Base-by-base conservation (phyloP, 2,113 vertebrate species). In the Sylvia atricapilla region DNA sequence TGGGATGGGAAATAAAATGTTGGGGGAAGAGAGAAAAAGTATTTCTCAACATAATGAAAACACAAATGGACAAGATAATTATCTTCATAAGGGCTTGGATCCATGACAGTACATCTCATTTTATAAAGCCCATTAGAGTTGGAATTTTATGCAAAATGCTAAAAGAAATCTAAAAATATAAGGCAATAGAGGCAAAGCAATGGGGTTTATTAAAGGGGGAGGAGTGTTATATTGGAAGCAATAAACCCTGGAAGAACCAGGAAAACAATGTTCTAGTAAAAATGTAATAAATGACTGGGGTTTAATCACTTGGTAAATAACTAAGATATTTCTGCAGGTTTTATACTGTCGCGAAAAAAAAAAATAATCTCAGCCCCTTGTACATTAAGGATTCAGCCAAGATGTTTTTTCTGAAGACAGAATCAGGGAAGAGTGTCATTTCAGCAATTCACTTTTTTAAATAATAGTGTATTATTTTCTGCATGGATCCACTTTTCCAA, bases 261-360 rank as follows among this genome's bases (percentile, higher is more conserved):
- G 94, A 96, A 97, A 98, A 98, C 97, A 98, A 94, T 91, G 90
- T 96, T 97, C 95, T 89, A 84, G 95, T 97, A 97, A 97, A 97
- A 94, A 77, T 24, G 47, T 96, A 96, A 97, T 96, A 97, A 98
- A 97, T 97, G 95, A 52, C 88, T 92, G 53, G 68, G 93, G 95
- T 94, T 98, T 98, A 98, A 98, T 98, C 97, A 97, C 97, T 97
- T 96, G 92, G 97, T 97, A 97, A 98, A 97, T 97, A 97, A 97
- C 94, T 82, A 95, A 93, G 94, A 93, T 96, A 94, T 97, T 97
- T 97, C 67, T 74, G 75, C 93, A 62, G 69, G 53, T 96, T 98
- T 98, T 97, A 96, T 79, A 92, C 59, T 96, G 92, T 90, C 59
- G 10, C 77, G 59, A 89, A 94, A 92, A 91, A 81, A 73, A 39